Base-by-base conservation (phyloP, 2,888 invertebrate species). In the Blastobasis adustella region DNA sequence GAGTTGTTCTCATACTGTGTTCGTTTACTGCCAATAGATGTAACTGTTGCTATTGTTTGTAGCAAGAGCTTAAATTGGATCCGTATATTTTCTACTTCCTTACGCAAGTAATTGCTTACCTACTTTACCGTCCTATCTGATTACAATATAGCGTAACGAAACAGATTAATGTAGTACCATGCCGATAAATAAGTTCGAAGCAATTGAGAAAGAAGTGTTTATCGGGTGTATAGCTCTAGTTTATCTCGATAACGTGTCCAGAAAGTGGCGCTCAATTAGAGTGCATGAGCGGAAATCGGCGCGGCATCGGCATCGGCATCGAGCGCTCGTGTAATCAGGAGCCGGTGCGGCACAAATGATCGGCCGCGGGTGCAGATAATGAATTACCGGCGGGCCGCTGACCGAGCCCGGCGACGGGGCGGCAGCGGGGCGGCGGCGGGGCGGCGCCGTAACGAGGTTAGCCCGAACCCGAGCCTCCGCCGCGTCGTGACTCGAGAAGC, bases 371-470 rank as follows among this genome's bases (percentile, higher is more conserved):
- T 79, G 73, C 71, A 73, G 74, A 76, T 79, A 79, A 82, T 83
- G 82, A 85, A 82, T 82, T 79, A 79, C 78, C 23, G 23, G 23
- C 23, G 23, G 23, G 23, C 23, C 23, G 23, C 23, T 23, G 23
- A 23, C 23, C 23, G 23, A 23, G 23, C 23, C 23, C 23, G 23
- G 23, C 23, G 23, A 23, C 23, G 23, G 23, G 23, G 23, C 23
- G 23, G 23, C 23, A 23, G 23, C 23, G 23, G 23, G 23, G 74
- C 68, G 72, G 73, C 76, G 72, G 23, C 23, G 23, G 23, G 23
- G 74, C 68, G 72, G 73, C 76, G 72, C 73, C 66, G 71, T 82
- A 83, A 84, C 76, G 73, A 81, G 73, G 77, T 80, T 82, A 82
- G 61, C 71, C 66, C 66, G 61, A 63, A 63, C 65, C 62, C 59